Percentiles rank a stretch among this genome's conserved stretches.
These are phyloP conservation scores for Gibbula magus DNA, from an alignment of 2,888 invertebrate species.

Conservation along the genomic window DNA sequence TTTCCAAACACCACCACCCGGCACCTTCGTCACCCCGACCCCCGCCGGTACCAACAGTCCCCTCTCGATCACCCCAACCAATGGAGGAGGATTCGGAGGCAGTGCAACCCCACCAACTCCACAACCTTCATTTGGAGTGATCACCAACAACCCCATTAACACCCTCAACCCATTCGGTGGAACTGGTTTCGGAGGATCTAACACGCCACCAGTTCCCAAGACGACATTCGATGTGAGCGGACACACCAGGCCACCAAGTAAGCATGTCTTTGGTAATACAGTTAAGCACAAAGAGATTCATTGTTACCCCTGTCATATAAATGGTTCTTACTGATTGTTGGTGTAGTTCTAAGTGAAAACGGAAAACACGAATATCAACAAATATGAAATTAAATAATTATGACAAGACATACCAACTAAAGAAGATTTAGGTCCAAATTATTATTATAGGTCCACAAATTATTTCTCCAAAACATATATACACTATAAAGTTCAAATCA, in stretches of 20 bases:
- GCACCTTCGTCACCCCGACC: constrained; percentile 34
- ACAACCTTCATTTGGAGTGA: background rate
- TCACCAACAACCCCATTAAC: background rate
- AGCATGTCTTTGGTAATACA: too few relatives aligned
- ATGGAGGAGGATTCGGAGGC: background rate
- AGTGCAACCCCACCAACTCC: background rate
- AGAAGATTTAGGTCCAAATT: too few relatives aligned
- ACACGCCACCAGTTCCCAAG: constrained; percentile 20
- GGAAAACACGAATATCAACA: too few relatives aligned
- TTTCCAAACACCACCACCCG: constrained; percentile 43
- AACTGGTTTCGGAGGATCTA: constrained; percentile 2
- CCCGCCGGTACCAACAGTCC: constrained; percentile 28
- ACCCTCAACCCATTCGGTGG: constrained; percentile 28
- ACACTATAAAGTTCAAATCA: too few relatives aligned
- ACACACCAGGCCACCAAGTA: constrained; percentile 28
- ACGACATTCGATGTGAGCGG: constrained; percentile 14
- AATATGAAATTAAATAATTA: too few relatives aligned
- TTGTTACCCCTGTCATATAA: too few relatives aligned
- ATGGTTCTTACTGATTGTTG: too few relatives aligned
- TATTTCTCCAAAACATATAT: too few relatives aligned
- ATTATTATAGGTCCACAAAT: too few relatives aligned
- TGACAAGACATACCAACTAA: too few relatives aligned
- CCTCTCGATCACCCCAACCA: background rate
- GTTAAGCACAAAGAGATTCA: too few relatives aligned
- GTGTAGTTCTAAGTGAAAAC: too few relatives aligned